Percentiles rank a stretch among this genome's conserved stretches.
Conservation (phyloP, 2,888 invertebrate genomes). For the Maniola hyperantus region DNA sequence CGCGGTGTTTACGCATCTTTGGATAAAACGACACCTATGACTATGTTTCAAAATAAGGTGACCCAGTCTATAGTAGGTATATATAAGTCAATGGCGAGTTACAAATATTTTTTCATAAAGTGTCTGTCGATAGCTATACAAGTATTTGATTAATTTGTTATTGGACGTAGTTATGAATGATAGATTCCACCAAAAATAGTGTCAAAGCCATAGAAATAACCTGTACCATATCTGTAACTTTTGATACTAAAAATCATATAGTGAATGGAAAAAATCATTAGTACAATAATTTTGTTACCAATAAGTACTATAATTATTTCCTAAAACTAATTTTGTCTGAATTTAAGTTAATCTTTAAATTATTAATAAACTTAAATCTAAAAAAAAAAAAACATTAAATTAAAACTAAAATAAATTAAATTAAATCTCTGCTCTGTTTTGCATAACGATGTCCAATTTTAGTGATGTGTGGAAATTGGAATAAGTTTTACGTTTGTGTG, state of each 20-base stretch:
- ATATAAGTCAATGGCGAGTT: background rate
- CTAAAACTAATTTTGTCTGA: background rate
- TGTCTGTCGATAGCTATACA: conserved; percentile 1
- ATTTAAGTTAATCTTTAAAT: too few relatives aligned
- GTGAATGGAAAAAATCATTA: background rate
- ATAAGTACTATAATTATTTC: background rate
- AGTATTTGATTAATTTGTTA: background rate
- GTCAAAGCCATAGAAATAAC: background rate
- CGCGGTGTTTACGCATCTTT: too few relatives aligned
- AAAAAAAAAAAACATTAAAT: too few relatives aligned
- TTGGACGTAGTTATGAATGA: background rate
- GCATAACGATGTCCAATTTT: background rate
- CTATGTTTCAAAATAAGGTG: too few relatives aligned
- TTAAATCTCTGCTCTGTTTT: background rate
- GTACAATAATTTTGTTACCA: background rate
- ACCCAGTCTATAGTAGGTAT: too few relatives aligned
- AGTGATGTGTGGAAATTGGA: background rate
- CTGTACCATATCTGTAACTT: background rate
- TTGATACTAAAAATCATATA: background rate
- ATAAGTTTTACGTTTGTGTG: background rate
- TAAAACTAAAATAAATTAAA: too few relatives aligned
- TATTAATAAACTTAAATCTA: too few relatives aligned
- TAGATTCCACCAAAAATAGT: background rate
- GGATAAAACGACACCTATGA: too few relatives aligned
- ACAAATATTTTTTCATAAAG: background rate